A percentile compares a stretch with the other conserved stretches of the same genome.
Evolutionary conservation across 2,888 invertebrate genomes (phyloP).

Genomic region (Gonocerus acuteangulatus): DNA sequence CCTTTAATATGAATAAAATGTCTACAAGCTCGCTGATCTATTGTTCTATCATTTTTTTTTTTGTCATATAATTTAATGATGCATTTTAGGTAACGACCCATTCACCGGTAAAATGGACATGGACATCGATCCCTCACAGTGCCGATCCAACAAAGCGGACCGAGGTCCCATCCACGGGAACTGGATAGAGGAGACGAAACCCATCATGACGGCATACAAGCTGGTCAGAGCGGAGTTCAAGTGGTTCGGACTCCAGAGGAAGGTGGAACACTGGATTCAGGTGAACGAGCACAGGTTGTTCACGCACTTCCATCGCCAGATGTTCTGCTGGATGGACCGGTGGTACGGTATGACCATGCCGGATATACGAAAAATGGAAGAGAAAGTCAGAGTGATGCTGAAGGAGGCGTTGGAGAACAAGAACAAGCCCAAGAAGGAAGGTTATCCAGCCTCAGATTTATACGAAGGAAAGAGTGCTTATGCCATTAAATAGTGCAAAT

Average conservation of each 20-base stretch:
- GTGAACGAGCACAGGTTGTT: constrained; percentile 54
- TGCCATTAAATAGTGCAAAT: too few relatives aligned
- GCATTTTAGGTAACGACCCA: constrained; percentile 71
- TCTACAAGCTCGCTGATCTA: too few relatives aligned
- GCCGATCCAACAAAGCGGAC: constrained; percentile 90
- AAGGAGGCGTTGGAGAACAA: constrained; percentile 48
- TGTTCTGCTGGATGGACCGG: constrained; percentile 97
- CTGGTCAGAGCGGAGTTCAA: constrained; percentile 56
- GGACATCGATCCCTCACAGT: constrained; percentile 76
- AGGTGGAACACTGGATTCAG: constrained; percentile 51
- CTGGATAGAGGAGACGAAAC: constrained; percentile 61
- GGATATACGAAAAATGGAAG: constrained; percentile 92
- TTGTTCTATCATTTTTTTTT: too few relatives aligned
- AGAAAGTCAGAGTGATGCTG: constrained; percentile 85
- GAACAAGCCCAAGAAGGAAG: too few relatives aligned
- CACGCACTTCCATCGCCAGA: constrained; percentile 96
- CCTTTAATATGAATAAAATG: too few relatives aligned
- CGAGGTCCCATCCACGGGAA: constrained; percentile 84
- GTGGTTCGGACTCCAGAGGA: constrained; percentile 55
- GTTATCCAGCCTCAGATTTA: too few relatives aligned
- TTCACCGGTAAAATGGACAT: constrained; percentile 78
- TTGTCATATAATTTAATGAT: too few relatives aligned
- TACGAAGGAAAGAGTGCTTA: too few relatives aligned
- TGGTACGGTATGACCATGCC: constrained; percentile 97
- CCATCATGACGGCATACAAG: constrained; percentile 59